Conservation (phyloP, 1,140 invertebrate genomes). For the Melanaphis sacchari region DNA sequence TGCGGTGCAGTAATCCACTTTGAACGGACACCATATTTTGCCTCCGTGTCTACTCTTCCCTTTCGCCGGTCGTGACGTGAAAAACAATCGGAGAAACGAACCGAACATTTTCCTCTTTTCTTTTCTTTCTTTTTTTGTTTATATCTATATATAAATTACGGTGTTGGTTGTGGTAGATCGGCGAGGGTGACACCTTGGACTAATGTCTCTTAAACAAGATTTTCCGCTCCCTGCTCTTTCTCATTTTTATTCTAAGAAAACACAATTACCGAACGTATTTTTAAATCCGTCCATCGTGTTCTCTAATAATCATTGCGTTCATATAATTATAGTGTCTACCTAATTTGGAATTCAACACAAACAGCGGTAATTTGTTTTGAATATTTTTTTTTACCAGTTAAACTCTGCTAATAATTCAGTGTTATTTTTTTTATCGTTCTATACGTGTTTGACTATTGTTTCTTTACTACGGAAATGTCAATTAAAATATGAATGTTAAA, state of each 20-base stretch:
- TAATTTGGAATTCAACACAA: not conserved
- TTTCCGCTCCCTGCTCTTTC: not conserved
- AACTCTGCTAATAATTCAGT: not conserved
- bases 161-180: not conserved
- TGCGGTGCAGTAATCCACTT: conserved; percentile 53
- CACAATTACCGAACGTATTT: not conserved
- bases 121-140: not conserved
- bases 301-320: not conserved
- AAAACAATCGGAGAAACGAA: conserved; percentile 53
- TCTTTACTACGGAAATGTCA: not conserved
- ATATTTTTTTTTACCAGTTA: not conserved
- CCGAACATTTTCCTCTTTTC: conserved; percentile 17
- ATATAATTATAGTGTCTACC: not conserved
- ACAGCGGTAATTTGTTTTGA: not conserved
- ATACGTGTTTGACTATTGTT: not conserved
- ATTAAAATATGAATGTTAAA: conserved; percentile 13
- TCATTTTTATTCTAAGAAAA: not conserved
- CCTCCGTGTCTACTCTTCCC: not conserved
- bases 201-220: conserved; percentile 42
- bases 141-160: not conserved
- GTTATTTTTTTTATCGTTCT: not conserved
- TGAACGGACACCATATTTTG: conserved; percentile 32
- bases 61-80: conserved; percentile 36
- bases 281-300: not conserved
- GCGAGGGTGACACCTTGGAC: not conserved